Conservation (phyloP, 2,113 vertebrate genomes). For the Labrus mixtus region DNA sequence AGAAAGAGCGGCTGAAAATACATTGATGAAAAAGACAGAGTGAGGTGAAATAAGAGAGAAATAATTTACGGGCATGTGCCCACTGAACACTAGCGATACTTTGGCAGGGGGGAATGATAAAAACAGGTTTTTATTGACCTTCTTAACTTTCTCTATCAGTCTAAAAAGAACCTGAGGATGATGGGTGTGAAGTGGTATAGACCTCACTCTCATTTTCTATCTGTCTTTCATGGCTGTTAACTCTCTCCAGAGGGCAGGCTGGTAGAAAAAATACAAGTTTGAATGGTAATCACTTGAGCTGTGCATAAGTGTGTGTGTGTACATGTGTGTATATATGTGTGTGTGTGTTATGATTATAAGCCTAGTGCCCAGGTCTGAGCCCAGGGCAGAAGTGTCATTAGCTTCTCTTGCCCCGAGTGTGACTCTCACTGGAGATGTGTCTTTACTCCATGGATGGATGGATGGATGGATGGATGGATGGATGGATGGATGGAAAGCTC, state of each 20-base stretch:
- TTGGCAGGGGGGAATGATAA: not conserved
- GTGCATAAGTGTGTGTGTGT: not conserved
- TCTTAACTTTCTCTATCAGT: conserved; percentile 27
- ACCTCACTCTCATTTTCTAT: not conserved
- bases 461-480: conserved; percentile 34
- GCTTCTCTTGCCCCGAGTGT: conserved; percentile 41
- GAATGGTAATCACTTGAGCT: not conserved
- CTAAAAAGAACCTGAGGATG: conserved; percentile 28
- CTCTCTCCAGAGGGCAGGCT: conserved; percentile 13
- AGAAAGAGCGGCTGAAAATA: not conserved
- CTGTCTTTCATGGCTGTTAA: conserved; percentile 11
- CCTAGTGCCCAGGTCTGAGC: conserved; percentile 26
- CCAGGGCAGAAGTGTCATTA: conserved; percentile 58
- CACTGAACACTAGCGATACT: not conserved
- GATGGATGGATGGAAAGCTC: conserved; percentile 39
- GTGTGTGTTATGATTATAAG: conserved; percentile 7
- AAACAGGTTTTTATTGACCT: conserved; percentile 33
- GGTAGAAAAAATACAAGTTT: conserved; percentile 5
- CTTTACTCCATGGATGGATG: conserved; percentile 24
- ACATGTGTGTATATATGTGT: not conserved
- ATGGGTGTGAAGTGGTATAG: conserved; percentile 21
- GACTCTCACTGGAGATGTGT: conserved; percentile 49
- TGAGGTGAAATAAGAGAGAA: conserved; percentile 11
- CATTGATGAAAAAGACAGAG: not conserved
- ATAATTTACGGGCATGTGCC: conserved; percentile 16